phyloP scores from a whole-genome alignment of 2,888 invertebrate genomes.

The Ochropleura leucogaster region DNA sequence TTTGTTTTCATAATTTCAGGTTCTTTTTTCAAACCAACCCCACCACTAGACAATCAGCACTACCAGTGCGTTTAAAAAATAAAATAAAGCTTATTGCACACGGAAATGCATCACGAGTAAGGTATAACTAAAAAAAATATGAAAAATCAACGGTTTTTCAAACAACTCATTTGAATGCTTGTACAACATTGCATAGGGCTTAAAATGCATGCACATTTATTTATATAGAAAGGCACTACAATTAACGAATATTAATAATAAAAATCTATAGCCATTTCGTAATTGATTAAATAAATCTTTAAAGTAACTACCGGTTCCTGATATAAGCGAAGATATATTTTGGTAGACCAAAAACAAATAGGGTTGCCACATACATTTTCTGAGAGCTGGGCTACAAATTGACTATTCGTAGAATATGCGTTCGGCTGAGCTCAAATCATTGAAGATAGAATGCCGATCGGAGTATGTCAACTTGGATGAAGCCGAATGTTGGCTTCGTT shows the following conservation, averaged over 20 bases:
- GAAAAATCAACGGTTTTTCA: conserved; percentile 71
- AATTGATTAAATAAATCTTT: conserved; percentile 65
- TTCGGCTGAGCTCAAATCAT: background rate
- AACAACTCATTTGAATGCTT: conserved; percentile 66
- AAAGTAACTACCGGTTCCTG: conserved; percentile 60
- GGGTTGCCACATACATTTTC: background rate
- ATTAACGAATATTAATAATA: conserved; percentile 63
- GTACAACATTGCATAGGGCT: conserved; percentile 72
- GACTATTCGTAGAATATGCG: background rate
- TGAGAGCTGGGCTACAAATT: background rate
- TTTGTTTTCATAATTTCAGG: background rate
- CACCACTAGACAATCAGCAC: conserved; percentile 56
- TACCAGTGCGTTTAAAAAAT: conserved; percentile 65
- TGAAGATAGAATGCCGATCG: background rate
- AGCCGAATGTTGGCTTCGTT: too few species aligned
- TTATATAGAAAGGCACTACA: conserved; percentile 80
- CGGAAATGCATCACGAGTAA: conserved; percentile 76
- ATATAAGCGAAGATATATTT: conserved; percentile 52
- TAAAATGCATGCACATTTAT: conserved; percentile 78
- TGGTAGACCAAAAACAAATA: conserved; percentile 44
- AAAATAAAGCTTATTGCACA: conserved; percentile 70
- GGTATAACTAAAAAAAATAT: conserved; percentile 71
- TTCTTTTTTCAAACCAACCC: conserved; percentile 56
- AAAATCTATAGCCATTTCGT: conserved; percentile 65
- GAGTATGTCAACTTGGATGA: too few species aligned